Conservation (phyloP, 2,888 invertebrate species). For the Pediacus dermestoides region DNA sequence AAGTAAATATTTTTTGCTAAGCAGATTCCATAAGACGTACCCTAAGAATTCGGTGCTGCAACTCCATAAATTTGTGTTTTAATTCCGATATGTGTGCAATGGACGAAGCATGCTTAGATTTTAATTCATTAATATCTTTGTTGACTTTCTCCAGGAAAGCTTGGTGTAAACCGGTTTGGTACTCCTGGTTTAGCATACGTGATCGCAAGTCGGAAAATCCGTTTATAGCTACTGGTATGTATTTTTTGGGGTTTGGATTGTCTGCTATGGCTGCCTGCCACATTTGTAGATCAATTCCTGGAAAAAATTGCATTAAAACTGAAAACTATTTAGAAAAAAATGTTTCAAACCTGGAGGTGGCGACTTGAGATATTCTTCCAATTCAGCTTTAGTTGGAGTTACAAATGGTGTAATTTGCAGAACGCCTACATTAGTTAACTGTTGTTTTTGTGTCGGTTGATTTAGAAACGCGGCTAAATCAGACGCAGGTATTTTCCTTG, state of each 20-base stretch:
- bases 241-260: conserved; percentile 87
- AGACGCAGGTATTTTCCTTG: conserved; percentile 67
- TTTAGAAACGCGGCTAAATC: conserved; percentile 70
- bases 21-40: conserved; percentile 47
- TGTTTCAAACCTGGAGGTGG: conserved; percentile 65
- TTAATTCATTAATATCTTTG: conserved; percentile 72
- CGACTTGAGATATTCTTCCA: conserved; percentile 84
- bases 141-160: conserved; percentile 76
- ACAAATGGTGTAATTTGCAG: conserved; percentile 69
- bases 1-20: conserved; percentile 1
- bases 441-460: conserved; percentile 66
- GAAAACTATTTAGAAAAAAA: conserved; percentile 2
- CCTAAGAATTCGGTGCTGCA: conserved; percentile 80
- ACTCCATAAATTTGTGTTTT: conserved; percentile 73
- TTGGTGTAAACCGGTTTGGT: conserved; percentile 78
- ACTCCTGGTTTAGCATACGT: conserved; percentile 79
- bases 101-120: conserved; percentile 77
- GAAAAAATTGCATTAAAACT: conserved; percentile 21
- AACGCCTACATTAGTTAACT: conserved; percentile 70
- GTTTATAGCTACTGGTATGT: conserved; percentile 91
- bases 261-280: conserved; percentile 97
- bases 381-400: conserved; percentile 70
- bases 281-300: conserved; percentile 85
- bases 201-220: conserved; percentile 81
- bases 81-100: conserved; percentile 78